Evolutionary conservation across 2,113 vertebrate genomes (phyloP).

Genomic region (Stegostoma tigrinum): DNA sequence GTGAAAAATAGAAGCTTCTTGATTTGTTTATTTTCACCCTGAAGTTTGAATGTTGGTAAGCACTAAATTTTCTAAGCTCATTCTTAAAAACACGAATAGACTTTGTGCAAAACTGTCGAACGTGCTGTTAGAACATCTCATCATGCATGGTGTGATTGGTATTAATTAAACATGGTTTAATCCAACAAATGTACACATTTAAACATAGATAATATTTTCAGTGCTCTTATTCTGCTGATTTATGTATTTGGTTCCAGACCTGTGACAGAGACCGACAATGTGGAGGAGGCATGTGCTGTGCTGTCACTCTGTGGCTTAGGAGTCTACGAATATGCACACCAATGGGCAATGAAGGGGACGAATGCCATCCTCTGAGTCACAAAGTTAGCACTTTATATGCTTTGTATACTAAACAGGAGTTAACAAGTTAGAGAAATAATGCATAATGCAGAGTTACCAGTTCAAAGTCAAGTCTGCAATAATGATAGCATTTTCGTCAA

Average conservation of each 20-base stretch:
- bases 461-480: neutral
- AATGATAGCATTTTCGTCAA: neutral
- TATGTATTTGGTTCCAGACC: conserved; percentile 54
- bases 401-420: neutral
- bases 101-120: conserved; percentile 41
- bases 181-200: conserved; percentile 40
- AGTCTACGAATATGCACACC: conserved; percentile 82
- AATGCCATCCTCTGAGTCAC: conserved; percentile 84
- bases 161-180: conserved; percentile 41
- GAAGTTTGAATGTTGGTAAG: neutral
- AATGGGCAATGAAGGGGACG: conserved; percentile 74
- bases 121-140: conserved; percentile 46
- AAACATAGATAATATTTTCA: conserved; percentile 45
- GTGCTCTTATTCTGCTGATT: conserved; percentile 18
- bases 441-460: neutral
- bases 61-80: neutral
- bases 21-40: neutral
- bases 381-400: conserved; percentile 61
- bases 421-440: neutral
- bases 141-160: conserved; percentile 44
- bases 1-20: neutral
- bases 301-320: conserved; percentile 86
- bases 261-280: conserved; percentile 84
- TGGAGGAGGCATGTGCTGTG: conserved; percentile 81
- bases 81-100: neutral